Base-by-base conservation (phyloP, 1,140 invertebrate genomes). In the Lethrus apterus region DNA sequence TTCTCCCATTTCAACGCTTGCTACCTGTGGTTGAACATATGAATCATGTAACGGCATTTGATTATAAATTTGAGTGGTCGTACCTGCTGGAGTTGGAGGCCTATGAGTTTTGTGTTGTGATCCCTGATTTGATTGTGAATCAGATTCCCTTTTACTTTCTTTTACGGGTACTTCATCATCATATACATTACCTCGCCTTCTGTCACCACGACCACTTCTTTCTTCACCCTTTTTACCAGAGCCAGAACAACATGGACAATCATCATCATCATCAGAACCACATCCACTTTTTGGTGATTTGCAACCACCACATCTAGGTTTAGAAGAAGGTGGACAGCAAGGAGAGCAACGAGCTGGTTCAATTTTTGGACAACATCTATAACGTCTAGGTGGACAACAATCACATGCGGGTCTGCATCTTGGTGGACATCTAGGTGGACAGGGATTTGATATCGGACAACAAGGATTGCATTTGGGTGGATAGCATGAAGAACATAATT, bases 391-490 rank as follows among this genome's bases (percentile, higher is more conserved):
- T 26, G 23, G 23, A 26, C 23, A 5, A 26, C 23, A 26, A 26
- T 5, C 5, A 7, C 36, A 17, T 21, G 11, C 5, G 10, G 43
- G 43, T n/a, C 31, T 11, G 29, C 44, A 42, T 26, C 23, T 26
- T 15, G 44, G 15, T n/a, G 19, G 32, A 44, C 51, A 49, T 7
- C 32, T 32, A 21, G 51, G 51, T 10, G 26, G 20, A 35, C 47
- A 49, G 1, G 51, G 51, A 40, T 53, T 53, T 8, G 29, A 30
- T 20, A 26, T 41, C 1, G 51, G 51, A 13, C 46, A 47, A 34
- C 51, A 53, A 9, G 51, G 51, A 30, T 53, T 53, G 31, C 51
- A 53, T 35, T 38, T 40, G 14, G 50, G 51, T 13, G 47, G 44
- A 17, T 35, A 49, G 15, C 38, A 31, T 13, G 45, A 41, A 2